phyloP scores from a whole-genome alignment of 2,797 vertebrate genomes.

The Characodon lateralis region DNA sequence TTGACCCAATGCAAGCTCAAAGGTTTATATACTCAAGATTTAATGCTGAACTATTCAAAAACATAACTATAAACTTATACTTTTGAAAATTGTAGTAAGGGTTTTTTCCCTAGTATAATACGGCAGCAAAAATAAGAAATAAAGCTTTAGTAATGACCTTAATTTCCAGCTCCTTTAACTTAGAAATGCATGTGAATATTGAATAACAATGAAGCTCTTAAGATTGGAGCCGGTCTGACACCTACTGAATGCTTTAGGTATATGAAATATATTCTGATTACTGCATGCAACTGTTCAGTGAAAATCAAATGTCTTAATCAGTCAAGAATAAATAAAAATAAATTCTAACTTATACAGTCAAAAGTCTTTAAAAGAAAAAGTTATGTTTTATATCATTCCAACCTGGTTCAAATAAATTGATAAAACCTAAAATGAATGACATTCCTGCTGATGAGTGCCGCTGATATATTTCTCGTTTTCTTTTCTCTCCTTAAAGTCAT shows the following conservation, averaged over 20 bases:
- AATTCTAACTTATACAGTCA: neutral
- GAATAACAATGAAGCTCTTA: neutral
- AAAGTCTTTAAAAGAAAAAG: neutral
- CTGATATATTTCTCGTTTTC: neutral
- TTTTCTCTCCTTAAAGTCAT: conserved; percentile 16
- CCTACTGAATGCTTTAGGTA: neutral
- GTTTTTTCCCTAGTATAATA: neutral
- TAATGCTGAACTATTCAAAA: neutral
- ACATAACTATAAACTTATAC: no score
- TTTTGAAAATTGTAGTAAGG: neutral
- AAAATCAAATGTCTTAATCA: neutral
- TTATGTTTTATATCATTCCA: neutral
- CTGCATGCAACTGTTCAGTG: neutral
- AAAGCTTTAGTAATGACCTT: neutral
- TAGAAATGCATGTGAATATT: neutral
- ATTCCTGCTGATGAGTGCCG: neutral
- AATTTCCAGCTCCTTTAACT: neutral
- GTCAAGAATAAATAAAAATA: neutral
- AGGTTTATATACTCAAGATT: neutral
- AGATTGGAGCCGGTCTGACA: neutral
- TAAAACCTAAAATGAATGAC: neutral
- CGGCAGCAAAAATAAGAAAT: neutral
- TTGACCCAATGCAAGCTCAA: neutral
- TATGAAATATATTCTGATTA: neutral
- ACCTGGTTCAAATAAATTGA: neutral